Percentiles rank a stretch among this genome's conserved stretches.
Evolutionary conservation across 1,140 invertebrate species (phyloP).

Genomic region (Plutomurus gul): DNA sequence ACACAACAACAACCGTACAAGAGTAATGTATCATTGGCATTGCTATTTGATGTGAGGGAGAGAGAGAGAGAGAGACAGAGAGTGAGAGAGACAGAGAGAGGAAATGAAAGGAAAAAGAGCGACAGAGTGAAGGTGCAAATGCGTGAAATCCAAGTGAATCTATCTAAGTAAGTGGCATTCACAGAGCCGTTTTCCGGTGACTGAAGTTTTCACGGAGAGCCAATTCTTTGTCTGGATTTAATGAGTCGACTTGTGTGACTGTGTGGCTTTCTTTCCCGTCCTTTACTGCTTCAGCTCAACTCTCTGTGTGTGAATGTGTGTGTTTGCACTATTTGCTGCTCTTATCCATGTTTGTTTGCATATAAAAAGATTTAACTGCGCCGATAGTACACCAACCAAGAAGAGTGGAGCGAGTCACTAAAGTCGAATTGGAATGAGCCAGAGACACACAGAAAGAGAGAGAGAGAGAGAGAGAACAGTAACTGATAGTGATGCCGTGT

Average conservation of each 20-base stretch:
- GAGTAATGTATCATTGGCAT: neutral
- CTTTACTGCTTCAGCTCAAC: neutral
- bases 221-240: slow-evolving; percentile 52
- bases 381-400: no score
- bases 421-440: neutral
- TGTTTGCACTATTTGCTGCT: neutral
- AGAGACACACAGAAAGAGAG: neutral
- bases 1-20: neutral
- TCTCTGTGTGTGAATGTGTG: neutral
- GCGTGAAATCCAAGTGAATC: slow-evolving; percentile 50
- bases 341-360: neutral
- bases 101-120: slow-evolving; percentile 25
- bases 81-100: slow-evolving; percentile 13
- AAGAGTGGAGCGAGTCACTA: no score
- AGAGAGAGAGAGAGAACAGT: neutral
- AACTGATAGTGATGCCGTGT: neutral
- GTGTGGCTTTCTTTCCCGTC: slow-evolving; percentile 1
- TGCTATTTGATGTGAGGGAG: slow-evolving; percentile 12
- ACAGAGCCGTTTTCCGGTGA: slow-evolving; percentile 32
- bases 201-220: slow-evolving; percentile 41
- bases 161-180: slow-evolving; percentile 42
- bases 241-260: slow-evolving; percentile 51
- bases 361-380: neutral
- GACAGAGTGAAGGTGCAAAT: slow-evolving; percentile 45
- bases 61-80: slow-evolving; percentile 4